Evolutionary conservation across 1,140 invertebrate species (phyloP).

Genomic region (Drosophila orena): DNA sequence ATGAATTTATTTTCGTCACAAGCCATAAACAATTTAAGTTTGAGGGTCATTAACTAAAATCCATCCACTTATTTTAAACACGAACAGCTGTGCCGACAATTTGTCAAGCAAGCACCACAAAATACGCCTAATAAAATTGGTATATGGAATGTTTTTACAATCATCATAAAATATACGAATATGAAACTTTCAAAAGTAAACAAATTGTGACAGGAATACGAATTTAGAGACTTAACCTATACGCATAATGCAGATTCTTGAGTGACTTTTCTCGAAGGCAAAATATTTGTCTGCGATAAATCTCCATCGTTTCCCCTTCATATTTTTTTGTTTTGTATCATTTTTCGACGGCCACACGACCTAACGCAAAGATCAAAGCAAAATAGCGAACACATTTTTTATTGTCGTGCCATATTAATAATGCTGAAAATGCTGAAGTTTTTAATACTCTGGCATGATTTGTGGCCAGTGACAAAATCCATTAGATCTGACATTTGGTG

Average conservation of each 20-base stretch:
- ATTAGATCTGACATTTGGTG: constrained; percentile 73
- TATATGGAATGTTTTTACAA: constrained; percentile 21
- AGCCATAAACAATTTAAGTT: constrained; percentile 77
- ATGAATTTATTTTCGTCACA: constrained; percentile 61
- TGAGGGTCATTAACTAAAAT: constrained; percentile 80
- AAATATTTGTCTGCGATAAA: constrained; percentile 77
- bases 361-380: constrained; percentile 60
- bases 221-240: constrained; percentile 64
- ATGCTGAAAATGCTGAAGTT: constrained; percentile 50
- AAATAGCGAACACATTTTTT: constrained; percentile 51
- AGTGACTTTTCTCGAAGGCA: constrained; percentile 59
- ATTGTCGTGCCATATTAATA: constrained; percentile 73
- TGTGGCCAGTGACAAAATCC: constrained; percentile 73
- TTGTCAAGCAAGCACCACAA: constrained; percentile 57
- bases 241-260: constrained; percentile 51
- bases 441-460: constrained; percentile 66
- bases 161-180: constrained; percentile 34
- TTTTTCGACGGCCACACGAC: constrained; percentile 71
- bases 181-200: constrained; percentile 23
- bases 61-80: constrained; percentile 72
- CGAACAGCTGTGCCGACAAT: constrained; percentile 78
- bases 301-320: constrained; percentile 47
- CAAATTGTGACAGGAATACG: constrained; percentile 25
- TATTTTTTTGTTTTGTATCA: constrained; percentile 10
- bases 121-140: constrained; percentile 10